phyloP scores from a whole-genome alignment of 2,888 invertebrate species.

The Andrena fulva region DNA sequence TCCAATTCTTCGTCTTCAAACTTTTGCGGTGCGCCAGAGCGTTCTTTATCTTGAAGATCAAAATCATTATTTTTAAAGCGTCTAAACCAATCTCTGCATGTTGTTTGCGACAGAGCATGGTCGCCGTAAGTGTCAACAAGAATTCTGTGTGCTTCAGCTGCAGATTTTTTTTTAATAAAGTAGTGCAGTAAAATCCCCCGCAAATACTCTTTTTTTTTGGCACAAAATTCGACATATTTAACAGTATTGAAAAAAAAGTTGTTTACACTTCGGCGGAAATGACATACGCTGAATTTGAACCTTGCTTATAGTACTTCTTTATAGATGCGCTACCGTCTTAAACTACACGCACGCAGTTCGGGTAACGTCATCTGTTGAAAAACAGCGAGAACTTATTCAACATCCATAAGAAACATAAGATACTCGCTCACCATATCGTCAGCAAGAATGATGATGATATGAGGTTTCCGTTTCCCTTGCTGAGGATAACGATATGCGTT shows the following conservation, averaged over 20 bases:
- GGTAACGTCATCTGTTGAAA: too few relatives aligned
- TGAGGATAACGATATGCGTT: background rate
- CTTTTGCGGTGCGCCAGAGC: too few relatives aligned
- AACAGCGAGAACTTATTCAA: too few relatives aligned
- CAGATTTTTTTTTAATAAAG: background rate
- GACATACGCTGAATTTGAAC: too few relatives aligned
- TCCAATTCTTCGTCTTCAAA: too few relatives aligned
- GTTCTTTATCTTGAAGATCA: too few relatives aligned
- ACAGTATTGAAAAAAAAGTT: background rate
- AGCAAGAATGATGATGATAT: slow-evolving; percentile 83
- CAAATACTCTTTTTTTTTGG: background rate
- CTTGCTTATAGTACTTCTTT: too few relatives aligned
- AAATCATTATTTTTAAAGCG: too few relatives aligned
- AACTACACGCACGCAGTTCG: too few relatives aligned
- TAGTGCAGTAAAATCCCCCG: background rate
- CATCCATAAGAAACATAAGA: background rate
- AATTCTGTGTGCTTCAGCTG: background rate
- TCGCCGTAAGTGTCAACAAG: background rate
- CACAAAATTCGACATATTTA: background rate
- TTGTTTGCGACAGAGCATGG: too few relatives aligned
- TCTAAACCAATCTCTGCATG: too few relatives aligned
- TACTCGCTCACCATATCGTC: slow-evolving; percentile 81
- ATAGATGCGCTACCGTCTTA: too few relatives aligned
- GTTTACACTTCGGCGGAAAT: background rate
- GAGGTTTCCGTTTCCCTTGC: slow-evolving; percentile 67